Evolutionary conservation across 2,797 vertebrate species (phyloP), one percentile per base, ranked within the genome.

Genomic region (Brotula barbata): DNA sequence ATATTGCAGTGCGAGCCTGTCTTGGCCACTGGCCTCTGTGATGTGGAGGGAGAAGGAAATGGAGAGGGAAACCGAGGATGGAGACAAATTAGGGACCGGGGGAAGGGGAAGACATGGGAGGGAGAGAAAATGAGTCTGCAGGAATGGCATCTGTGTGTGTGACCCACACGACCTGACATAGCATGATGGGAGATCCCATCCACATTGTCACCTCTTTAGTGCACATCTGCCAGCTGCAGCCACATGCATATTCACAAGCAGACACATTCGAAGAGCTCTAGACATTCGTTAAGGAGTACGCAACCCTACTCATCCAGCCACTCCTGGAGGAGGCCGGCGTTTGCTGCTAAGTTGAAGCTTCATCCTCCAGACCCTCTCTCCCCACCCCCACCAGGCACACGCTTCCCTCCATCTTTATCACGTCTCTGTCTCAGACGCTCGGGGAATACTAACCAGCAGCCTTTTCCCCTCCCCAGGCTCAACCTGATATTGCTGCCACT

Each of bases 11-110:
- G 72, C 15, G 12, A 61, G 73, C 68, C 68, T 69, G 73, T 77
- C 78, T 82, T 8, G 58, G 61, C 74, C 75, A 68, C 25, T 68
- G 78, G 75, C 73, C 78, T 84, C 62, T 37, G 69, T 77, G 75
- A 74, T 53, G 49, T 7, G 2, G 37, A 28, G 52, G 50, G 40
- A 57, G 53, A 70, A 43, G 37, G 44, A 37, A 57, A 68, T 20
- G 39, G 20, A 58, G 46, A 44, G 31, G 37, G 58, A 41, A 50
- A 65, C n/a, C 46, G 42, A 47, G 59, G 47, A 41, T 52, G 44
- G 64, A 78, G 60, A 75, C 58, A 78, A 85, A 85, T 84, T 77
- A 81, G 56, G 69, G 70, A 51, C n/a, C n/a, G n/a, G n/a, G n/a
- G n/a, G n/a, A 39, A 51, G 77, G 60, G 23, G 49, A 47, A 71